Conservation (phyloP, 2,888 invertebrate genomes). For the Gymnoscelis rufifasciata region DNA sequence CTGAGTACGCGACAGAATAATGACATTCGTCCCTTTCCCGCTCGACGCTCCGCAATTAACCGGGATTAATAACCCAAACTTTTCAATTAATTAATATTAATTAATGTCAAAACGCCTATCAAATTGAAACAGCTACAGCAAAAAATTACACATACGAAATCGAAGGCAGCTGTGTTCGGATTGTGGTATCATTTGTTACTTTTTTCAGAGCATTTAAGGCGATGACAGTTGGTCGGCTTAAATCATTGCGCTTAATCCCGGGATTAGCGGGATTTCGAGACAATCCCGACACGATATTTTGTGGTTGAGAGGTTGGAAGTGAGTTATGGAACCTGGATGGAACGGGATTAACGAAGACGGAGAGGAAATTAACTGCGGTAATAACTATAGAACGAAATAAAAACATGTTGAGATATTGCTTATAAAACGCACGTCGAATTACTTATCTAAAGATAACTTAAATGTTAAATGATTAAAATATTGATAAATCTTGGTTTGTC, state of each 20-base stretch:
- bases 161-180: constrained; percentile 23
- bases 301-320: constrained; percentile 34
- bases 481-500: too few relatives aligned
- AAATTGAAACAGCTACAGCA: constrained; percentile 20
- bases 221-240: constrained; percentile 64
- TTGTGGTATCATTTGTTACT: constrained; percentile 16
- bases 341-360: constrained; percentile 12
- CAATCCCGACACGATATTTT: constrained; percentile 46
- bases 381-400: constrained; percentile 5
- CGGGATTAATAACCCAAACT: constrained; percentile 20
- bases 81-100: constrained; percentile 23
- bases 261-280: constrained; percentile 50
- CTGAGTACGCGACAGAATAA: constrained; percentile 47
- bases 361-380: background rate
- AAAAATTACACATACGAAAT: constrained; percentile 12
- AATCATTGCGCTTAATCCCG: constrained; percentile 50
- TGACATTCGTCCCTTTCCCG: constrained; percentile 53
- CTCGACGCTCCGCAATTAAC: constrained; percentile 24
- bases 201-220: constrained; percentile 33
- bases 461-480: too few relatives aligned
- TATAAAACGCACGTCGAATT: background rate
- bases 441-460: too few relatives aligned
- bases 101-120: constrained; percentile 28
- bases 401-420: constrained; percentile 6
- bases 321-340: constrained; percentile 29